Conservation (phyloP, 1,140 invertebrate genomes). For the Formica exsecta region DNA sequence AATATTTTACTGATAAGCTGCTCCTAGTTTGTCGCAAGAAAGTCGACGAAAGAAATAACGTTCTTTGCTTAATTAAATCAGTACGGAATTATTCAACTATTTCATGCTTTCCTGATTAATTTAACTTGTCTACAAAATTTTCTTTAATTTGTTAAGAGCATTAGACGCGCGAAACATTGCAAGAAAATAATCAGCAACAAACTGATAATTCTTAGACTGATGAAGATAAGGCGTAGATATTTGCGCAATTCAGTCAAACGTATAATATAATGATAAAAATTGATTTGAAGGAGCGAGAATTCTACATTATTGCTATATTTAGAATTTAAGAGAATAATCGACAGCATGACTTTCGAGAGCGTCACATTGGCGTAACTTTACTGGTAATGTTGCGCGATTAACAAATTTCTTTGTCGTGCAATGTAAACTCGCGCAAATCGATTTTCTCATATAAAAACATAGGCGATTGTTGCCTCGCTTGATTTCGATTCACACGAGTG, state of each 20-base stretch:
- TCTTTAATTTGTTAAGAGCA: background rate
- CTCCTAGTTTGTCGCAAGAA: constrained; percentile 17
- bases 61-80: constrained; percentile 33
- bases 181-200: constrained; percentile 22
- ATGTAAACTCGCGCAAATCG: background rate
- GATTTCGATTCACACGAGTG: constrained; percentile 17
- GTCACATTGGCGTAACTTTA: constrained; percentile 7
- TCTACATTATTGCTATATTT: constrained; percentile 39
- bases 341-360: constrained; percentile 52
- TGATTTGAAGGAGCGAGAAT: background rate
- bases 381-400: constrained; percentile 36
- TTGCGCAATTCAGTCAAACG: background rate
- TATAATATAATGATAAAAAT: background rate
- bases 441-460: constrained; percentile 38
- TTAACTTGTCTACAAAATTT: constrained; percentile 34
- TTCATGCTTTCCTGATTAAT: constrained; percentile 24
- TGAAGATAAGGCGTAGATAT: background rate
- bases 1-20: constrained; percentile 34
- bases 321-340: constrained; percentile 28
- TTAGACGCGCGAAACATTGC: background rate
- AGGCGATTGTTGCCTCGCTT: background rate
- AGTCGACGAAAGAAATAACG: constrained; percentile 30
- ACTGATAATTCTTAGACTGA: background rate
- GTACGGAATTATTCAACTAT: constrained; percentile 32
- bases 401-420: background rate